Conservation (phyloP, 2,113 vertebrate genomes). For the Rhabdomys dilectus region DNA sequence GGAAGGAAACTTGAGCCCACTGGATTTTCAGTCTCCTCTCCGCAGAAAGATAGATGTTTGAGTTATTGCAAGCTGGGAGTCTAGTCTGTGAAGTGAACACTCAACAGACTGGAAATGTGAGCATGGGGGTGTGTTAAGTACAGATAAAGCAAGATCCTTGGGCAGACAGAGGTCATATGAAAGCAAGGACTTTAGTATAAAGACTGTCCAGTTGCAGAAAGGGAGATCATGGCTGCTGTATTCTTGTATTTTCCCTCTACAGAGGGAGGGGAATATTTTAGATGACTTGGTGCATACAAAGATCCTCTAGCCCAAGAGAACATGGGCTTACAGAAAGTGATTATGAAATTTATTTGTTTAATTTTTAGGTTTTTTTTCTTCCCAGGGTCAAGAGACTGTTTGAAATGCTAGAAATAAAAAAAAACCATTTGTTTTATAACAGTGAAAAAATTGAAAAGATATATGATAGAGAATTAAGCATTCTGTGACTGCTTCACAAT, state of each 20-base stretch:
- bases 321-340: background rate
- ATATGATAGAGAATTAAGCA: background rate
- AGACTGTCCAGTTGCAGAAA: background rate
- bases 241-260: background rate
- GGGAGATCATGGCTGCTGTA: too few relatives aligned
- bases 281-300: background rate
- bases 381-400: background rate
- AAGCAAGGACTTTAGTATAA: background rate
- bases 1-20: background rate
- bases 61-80: background rate
- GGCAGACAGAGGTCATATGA: background rate
- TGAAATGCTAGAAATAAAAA: background rate
- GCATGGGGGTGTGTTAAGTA: background rate
- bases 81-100: background rate
- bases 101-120: background rate
- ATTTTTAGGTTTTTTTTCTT: slow-evolving; percentile 8
- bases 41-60: background rate
- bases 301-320: background rate
- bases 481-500: background rate
- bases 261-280: background rate
- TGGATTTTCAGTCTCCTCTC: background rate
- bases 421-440: background rate
- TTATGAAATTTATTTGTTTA: background rate
- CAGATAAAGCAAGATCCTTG: background rate
- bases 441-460: slow-evolving; percentile 9